Evolutionary conservation across 2,113 vertebrate genomes (phyloP).

Genomic region (Catharus minimus): DNA sequence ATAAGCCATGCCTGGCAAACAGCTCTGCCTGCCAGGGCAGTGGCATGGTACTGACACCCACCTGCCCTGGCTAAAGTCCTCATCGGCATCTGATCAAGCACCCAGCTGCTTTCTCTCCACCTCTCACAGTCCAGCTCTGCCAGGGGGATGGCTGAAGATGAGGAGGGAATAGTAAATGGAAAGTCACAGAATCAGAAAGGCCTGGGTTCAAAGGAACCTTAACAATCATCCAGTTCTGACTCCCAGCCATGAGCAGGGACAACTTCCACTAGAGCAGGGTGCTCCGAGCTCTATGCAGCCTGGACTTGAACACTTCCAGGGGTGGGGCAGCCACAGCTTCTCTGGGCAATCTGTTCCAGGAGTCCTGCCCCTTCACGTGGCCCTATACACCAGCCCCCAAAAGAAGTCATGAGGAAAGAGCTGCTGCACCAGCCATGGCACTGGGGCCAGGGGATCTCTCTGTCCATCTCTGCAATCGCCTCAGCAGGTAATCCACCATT

Average conservation of each 20-base stretch:
- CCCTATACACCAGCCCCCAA: not conserved
- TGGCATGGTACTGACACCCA: rapidly evolving
- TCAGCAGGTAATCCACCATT: not conserved
- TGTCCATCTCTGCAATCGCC: rapidly evolving
- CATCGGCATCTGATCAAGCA: not conserved
- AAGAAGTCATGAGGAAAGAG: not conserved
- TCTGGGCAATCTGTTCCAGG: not conserved
- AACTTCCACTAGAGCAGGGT: not conserved
- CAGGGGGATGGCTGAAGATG: not conserved
- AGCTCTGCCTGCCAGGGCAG: not conserved
- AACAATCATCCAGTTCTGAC: not conserved
- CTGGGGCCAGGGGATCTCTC: not conserved
- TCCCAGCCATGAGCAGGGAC: not conserved
- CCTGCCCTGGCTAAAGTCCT: not conserved
- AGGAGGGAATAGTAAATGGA: not conserved
- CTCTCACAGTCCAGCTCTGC: not conserved
- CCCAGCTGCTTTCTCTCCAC: not conserved
- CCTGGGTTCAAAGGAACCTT: not conserved
- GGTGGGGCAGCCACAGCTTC: not conserved
- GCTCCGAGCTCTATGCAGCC: not conserved
- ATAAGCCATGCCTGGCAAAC: not conserved
- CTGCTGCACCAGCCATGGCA: not conserved
- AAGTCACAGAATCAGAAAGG: not conserved
- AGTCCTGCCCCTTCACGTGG: rapidly evolving
- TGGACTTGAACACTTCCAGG: not conserved